phyloP scores from a whole-genome alignment of 2,888 invertebrate genomes.

The Saturnia pavonia region DNA sequence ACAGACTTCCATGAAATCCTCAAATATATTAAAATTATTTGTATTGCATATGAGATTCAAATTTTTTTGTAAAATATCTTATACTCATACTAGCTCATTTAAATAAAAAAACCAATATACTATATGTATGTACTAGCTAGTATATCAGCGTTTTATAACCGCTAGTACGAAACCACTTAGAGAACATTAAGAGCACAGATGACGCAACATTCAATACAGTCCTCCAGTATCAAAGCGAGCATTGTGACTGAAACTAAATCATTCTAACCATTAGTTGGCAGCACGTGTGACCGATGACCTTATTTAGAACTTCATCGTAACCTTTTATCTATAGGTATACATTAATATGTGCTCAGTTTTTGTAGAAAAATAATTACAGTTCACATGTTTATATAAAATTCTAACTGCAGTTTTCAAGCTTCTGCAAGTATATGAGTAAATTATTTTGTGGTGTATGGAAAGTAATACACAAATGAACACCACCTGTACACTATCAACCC shows the following conservation, averaged over 20 bases:
- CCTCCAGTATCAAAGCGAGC: conserved; percentile 17
- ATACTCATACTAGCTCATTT: too few species aligned
- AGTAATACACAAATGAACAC: not conserved
- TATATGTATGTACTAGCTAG: too few species aligned
- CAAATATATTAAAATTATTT: too few species aligned
- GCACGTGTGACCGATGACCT: conserved; percentile 33
- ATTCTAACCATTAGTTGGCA: conserved; percentile 20
- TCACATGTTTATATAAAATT: not conserved
- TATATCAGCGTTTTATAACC: not conserved
- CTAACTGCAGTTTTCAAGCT: not conserved
- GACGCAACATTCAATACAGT: conserved; percentile 18
- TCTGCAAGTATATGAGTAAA: not conserved
- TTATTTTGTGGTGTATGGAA: not conserved
- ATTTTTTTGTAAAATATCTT: too few species aligned
- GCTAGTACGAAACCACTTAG: not conserved
- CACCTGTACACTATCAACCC: too few species aligned
- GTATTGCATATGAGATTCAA: too few species aligned
- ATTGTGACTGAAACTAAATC: conserved; percentile 19
- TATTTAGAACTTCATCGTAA: conserved; percentile 17
- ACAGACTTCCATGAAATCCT: too few species aligned
- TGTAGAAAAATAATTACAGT: not conserved
- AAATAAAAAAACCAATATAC: too few species aligned
- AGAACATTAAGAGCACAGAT: conserved; percentile 26
- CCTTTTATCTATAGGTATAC: not conserved
- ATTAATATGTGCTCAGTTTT: not conserved